Percentiles rank a stretch among this genome's conserved stretches.
Evolutionary conservation across 2,888 invertebrate genomes (phyloP).

Genomic region (Sarcophaga rosellei): DNA sequence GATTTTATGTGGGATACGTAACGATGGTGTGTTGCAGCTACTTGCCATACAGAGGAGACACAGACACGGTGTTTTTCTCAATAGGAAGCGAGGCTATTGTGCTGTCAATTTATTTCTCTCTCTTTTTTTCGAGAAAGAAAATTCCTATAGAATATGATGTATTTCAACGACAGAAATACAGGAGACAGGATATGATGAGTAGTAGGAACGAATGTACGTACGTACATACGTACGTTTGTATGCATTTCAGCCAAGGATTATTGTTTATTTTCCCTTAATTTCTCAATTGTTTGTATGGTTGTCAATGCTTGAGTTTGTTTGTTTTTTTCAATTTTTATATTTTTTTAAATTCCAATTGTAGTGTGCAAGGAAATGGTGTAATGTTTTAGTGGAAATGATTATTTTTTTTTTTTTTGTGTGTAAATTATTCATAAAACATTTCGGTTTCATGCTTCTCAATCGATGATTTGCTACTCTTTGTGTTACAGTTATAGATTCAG

Average conservation of each 20-base stretch:
- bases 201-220: too few relatives aligned
- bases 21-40: too few relatives aligned
- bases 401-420: slow-evolving; percentile 3
- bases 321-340: neutral
- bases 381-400: slow-evolving; percentile 6
- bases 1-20: neutral
- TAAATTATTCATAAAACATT: slow-evolving; percentile 18
- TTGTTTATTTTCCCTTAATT: slow-evolving; percentile 45
- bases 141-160: too few relatives aligned
- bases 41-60: too few relatives aligned
- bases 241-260: slow-evolving; percentile 52
- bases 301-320: neutral
- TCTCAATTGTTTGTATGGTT: slow-evolving; percentile 37
- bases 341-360: slow-evolving; percentile 17
- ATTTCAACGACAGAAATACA: too few relatives aligned
- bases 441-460: neutral
- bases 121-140: too few relatives aligned
- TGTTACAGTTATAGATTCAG: neutral
- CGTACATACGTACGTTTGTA: slow-evolving; percentile 26
- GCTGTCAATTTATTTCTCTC: too few relatives aligned
- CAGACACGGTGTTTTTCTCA: too few relatives aligned
- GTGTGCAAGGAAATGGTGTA: neutral
- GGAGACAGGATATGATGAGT: too few relatives aligned
- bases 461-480: slow-evolving; percentile 29
- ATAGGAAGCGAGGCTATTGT: too few relatives aligned